Percentiles rank a stretch among this genome's conserved stretches.
These are phyloP conservation scores for Drosophila atripex DNA, from an alignment of 2,888 invertebrate genomes.

Conservation along the genomic window DNA sequence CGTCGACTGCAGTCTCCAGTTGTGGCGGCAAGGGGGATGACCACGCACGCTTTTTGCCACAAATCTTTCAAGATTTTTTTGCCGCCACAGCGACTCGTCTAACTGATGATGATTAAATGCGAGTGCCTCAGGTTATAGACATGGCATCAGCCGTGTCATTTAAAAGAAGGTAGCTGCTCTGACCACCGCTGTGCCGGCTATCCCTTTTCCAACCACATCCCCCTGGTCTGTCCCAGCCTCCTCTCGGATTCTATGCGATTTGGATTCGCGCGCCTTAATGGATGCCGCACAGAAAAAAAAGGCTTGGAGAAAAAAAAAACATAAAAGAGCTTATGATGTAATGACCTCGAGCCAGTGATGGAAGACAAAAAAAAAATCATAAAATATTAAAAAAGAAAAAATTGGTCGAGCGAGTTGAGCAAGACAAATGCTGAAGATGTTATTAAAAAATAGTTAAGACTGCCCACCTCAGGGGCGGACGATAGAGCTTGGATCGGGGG, in stretches of 20 bases:
- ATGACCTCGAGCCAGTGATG: slow-evolving; percentile 63
- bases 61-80: slow-evolving; percentile 69
- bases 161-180: slow-evolving; percentile 74
- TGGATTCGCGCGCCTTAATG: slow-evolving; percentile 76
- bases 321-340: slow-evolving; percentile 75
- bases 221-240: neutral
- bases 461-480: slow-evolving; percentile 21
- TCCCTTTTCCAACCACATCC: neutral
- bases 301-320: slow-evolving; percentile 11
- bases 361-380: slow-evolving; percentile 23
- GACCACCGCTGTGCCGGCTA: slow-evolving; percentile 46
- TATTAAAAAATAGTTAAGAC: slow-evolving; percentile 77
- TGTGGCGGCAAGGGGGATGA: slow-evolving; percentile 44
- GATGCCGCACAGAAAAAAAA: slow-evolving; percentile 53
- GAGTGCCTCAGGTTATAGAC: slow-evolving; percentile 81
- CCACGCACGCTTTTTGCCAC: slow-evolving; percentile 74
- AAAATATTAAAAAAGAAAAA: slow-evolving; percentile 27
- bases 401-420: slow-evolving; percentile 63
- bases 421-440: slow-evolving; percentile 77
- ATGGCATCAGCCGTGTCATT: slow-evolving; percentile 80
- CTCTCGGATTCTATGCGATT: slow-evolving; percentile 53
- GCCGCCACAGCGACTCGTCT: slow-evolving; percentile 63
- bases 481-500: neutral
- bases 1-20: slow-evolving; percentile 21
- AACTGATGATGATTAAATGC: slow-evolving; percentile 82